phyloP scores from a whole-genome alignment of 2,797 vertebrate species.

The Gymnocypris eckloni region DNA sequence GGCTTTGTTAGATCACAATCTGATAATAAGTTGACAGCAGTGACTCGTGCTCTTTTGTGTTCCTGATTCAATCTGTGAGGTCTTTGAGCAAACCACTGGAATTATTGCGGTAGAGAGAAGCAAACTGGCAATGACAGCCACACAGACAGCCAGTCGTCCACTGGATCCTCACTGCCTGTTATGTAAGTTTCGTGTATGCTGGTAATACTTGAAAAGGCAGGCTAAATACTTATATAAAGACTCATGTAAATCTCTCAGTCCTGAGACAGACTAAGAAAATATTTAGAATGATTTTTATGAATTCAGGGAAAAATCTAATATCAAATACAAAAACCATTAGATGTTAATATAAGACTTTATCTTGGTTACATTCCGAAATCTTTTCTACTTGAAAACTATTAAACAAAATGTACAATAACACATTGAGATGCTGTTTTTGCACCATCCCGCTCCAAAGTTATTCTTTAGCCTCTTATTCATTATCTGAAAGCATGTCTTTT shows the following conservation, averaged over 20 bases:
- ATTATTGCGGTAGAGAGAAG: background rate
- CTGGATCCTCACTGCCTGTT: constrained; percentile 32
- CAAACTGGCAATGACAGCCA: constrained; percentile 16
- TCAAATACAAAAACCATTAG: background rate
- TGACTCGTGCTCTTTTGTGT: constrained; percentile 29
- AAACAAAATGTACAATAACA: background rate
- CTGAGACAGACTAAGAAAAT: background rate
- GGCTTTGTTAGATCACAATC: constrained; percentile 9
- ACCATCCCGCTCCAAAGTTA: background rate
- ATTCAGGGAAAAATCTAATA: background rate
- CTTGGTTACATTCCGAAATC: background rate
- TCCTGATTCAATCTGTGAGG: background rate
- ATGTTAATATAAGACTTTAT: background rate
- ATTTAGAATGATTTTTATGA: background rate
- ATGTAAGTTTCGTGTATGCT: constrained; percentile 38
- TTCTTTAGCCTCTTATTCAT: background rate
- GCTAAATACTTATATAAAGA: constrained; percentile 45
- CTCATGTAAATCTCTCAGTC: constrained; percentile 12
- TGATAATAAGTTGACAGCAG: background rate
- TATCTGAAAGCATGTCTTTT: background rate
- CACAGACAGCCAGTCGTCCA: background rate
- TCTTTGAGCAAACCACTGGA: constrained; percentile 15
- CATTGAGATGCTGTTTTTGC: background rate
- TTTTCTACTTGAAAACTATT: background rate
- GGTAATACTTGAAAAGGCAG: constrained; percentile 23